These are phyloP conservation scores for Selene dorsalis DNA, from an alignment of 2,797 vertebrate genomes.

Conservation along the genomic window DNA sequence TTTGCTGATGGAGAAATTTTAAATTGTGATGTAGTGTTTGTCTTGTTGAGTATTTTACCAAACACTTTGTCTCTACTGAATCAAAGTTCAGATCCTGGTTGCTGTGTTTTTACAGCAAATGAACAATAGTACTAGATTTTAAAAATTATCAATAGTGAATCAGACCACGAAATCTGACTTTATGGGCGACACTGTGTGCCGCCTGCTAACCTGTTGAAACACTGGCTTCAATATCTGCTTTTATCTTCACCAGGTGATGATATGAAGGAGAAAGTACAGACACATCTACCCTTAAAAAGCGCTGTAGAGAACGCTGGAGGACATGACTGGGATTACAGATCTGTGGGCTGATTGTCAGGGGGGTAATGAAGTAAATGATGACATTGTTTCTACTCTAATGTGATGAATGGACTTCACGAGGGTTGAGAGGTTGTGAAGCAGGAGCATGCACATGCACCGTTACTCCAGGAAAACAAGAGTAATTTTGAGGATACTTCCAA, in stretches of 20 bases:
- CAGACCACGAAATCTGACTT: background rate
- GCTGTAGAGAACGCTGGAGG: constrained; percentile 33
- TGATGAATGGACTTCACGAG: constrained; percentile 66
- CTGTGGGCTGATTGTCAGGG: constrained; percentile 42
- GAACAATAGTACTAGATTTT: no score
- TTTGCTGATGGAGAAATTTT: background rate
- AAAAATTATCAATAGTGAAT: background rate
- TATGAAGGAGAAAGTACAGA: constrained; percentile 6
- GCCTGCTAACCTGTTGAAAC: constrained; percentile 4
- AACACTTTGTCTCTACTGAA: constrained; percentile 6
- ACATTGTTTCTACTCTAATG: constrained; percentile 55
- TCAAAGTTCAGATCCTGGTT: background rate
- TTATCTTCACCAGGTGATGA: constrained; percentile 24
- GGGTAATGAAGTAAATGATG: constrained; percentile 62
- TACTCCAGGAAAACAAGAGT: constrained; percentile 11
- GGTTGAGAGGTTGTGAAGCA: constrained; percentile 50
- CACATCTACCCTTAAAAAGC: constrained; percentile 6
- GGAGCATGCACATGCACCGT: constrained; percentile 8
- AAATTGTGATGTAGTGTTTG: background rate
- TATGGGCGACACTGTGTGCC: background rate
- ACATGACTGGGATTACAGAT: constrained; percentile 38
- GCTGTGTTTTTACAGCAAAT: background rate
- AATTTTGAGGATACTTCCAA: constrained; percentile 32
- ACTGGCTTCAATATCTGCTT: background rate
- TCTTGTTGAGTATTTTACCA: background rate